phyloP scores from a whole-genome alignment of 64 coral and sea anemone species.

The Exaiptasia diaphana region DNA sequence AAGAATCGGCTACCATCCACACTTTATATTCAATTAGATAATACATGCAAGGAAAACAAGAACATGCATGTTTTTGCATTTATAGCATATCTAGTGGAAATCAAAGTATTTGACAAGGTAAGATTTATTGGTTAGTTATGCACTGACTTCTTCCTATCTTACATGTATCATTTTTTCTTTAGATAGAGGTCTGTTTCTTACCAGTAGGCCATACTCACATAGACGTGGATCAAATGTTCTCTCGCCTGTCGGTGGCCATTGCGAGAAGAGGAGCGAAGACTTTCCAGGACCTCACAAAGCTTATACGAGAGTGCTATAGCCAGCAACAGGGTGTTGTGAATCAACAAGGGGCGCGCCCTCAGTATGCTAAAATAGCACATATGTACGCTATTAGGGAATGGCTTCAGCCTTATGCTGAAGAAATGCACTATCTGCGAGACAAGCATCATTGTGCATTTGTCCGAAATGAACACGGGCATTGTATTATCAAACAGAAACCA shows the following conservation, averaged over 20 bases:
- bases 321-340: conserved; percentile 7
- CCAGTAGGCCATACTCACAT: conserved; percentile 49
- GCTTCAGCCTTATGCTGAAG: conserved; percentile 10
- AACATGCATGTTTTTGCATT: conserved; percentile 28
- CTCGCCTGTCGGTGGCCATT: conserved; percentile 22
- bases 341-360: conserved; percentile 2
- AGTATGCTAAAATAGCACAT: background rate
- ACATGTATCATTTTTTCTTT: conserved; percentile 2
- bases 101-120: conserved; percentile 46
- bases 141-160: too few relatives aligned
- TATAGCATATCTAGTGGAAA: conserved; percentile 33
- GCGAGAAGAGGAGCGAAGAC: conserved; percentile 20
- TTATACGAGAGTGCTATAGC: background rate
- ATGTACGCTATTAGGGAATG: conserved; percentile 40
- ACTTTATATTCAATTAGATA: conserved; percentile 31
- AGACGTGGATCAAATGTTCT: conserved; percentile 45
- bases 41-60: conserved; percentile 54
- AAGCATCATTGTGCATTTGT: background rate
- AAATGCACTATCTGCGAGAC: background rate
- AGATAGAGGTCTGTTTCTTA: conserved; percentile 54
- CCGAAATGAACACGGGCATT: background rate
- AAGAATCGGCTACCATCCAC: conserved; percentile 9
- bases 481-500: background rate
- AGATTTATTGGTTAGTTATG: too few relatives aligned
- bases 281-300: conserved; percentile 21